Evolutionary conservation across 2,888 invertebrate genomes (phyloP).

Genomic region (Aphelenchoides bicaudatus): DNA sequence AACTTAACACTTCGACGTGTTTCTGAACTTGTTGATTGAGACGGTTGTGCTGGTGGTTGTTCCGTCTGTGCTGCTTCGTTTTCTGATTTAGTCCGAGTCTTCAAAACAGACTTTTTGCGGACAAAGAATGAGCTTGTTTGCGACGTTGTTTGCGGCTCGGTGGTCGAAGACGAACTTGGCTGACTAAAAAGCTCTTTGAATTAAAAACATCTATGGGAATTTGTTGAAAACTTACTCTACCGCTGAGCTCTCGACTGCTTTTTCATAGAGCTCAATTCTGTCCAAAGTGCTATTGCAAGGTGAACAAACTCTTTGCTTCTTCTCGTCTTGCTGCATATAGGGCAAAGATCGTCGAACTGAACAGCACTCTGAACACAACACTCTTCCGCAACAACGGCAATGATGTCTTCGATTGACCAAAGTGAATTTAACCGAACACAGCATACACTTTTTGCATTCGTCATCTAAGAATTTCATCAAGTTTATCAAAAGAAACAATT

Average conservation of each 20-base stretch:
- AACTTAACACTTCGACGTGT: conserved; percentile 33
- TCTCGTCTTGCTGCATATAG: conserved; percentile 40
- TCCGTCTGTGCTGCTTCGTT: conserved; percentile 4
- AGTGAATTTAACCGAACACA: conserved; percentile 77
- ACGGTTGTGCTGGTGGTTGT: not conserved
- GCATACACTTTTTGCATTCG: conserved; percentile 77
- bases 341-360: conserved; percentile 25
- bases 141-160: conserved; percentile 6
- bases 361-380: conserved; percentile 41
- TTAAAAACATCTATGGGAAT: not conserved
- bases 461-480: too few relatives aligned
- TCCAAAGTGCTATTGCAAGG: conserved; percentile 50
- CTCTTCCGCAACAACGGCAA: conserved; percentile 56
- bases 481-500: too few relatives aligned
- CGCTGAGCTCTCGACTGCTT: conserved; percentile 7
- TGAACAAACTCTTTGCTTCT: conserved; percentile 46
- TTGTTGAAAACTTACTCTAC: not conserved
- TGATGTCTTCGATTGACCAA: conserved; percentile 74
- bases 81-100: conserved; percentile 19
- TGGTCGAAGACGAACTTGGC: not conserved
- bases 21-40: not conserved
- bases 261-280: conserved; percentile 48
- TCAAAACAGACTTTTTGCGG: conserved; percentile 31
- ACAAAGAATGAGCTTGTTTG: not conserved
- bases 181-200: not conserved